Conservation (phyloP, 2,888 invertebrate genomes). For the Drosophila setosimentum region DNA sequence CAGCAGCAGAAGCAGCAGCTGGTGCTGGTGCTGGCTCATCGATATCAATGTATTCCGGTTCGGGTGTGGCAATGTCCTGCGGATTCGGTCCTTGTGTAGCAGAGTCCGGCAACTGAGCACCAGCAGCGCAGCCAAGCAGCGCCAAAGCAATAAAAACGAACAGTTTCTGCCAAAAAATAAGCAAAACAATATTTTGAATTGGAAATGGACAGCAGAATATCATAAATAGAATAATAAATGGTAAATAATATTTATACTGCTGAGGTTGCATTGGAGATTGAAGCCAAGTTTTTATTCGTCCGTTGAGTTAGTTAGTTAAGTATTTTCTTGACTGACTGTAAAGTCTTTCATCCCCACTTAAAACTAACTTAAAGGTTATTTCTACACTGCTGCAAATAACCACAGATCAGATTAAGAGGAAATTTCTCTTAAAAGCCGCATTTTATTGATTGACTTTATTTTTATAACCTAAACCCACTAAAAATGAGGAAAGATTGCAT, state of each 20-base stretch:
- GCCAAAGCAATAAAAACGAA: slow-evolving; percentile 74
- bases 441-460: neutral
- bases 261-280: neutral
- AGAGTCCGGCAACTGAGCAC: slow-evolving; percentile 81
- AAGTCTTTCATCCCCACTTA: neutral
- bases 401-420: neutral
- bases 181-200: neutral
- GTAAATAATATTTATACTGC: neutral
- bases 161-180: slow-evolving; percentile 78
- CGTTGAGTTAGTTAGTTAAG: neutral
- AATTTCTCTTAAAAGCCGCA: neutral
- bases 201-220: neutral
- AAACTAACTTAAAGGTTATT: neutral
- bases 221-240: neutral
- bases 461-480: neutral
- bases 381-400: neutral
- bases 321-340: neutral
- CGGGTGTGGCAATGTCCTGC: slow-evolving; percentile 85
- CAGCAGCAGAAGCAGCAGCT: slow-evolving; percentile 34
- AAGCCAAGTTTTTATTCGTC: neutral
- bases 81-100: slow-evolving; percentile 85
- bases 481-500: neutral
- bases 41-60: slow-evolving; percentile 85
- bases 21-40: slow-evolving; percentile 78
- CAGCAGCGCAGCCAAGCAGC: slow-evolving; percentile 76